Evolutionary conservation across 2,113 vertebrate genomes (phyloP), one percentile per base, ranked within the genome.

Genomic region (Delphinapterus leucas): DNA sequence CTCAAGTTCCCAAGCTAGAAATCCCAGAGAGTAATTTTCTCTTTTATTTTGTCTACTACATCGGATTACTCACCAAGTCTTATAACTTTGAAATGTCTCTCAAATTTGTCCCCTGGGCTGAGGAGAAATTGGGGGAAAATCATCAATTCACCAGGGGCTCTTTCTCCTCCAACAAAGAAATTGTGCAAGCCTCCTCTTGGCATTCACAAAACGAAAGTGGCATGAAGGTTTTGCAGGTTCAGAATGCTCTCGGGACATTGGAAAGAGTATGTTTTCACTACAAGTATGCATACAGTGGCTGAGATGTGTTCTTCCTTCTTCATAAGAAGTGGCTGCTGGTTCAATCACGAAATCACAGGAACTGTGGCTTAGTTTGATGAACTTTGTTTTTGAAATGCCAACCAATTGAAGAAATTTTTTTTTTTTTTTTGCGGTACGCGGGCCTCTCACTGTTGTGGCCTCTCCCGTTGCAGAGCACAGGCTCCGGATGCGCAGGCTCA

Each of bases 91-190:
- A 96, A 90, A 80, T 88, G n/a, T 49, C 47, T 92, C 83, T 94
- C 12, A 10, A 36, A 76, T 38, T 77, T 89, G 33, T 79, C 33
- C 17, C 9, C 4, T 49, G 23, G 28, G 81, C 25, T 82, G 41
- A 80, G 47, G 88, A 55, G n/a, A 80, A 94, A 71, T 33, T 61
- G 31, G 17, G 55, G 23, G 63, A 77, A 95, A 96, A 36, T 77
- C 26, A 15, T 88, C 47, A 60, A 79, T 61, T 90, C 25, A 38
- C 28, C 36, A 73, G 60, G 73, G 17, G 31, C 36, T 26, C 17
- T 65, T 94, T 91, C 21, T 96, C 28, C 36, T 73, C 60, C 44
- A 97, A 20, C 26, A 93, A 85, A 95, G 58, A 93, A 80, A 88
- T 23, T 67, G 61, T 55, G 26, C 25, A 68, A 88, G 4, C 44